Percentiles rank a stretch among this genome's conserved stretches.
These are phyloP conservation scores for Amiota communis DNA, from an alignment of 2,888 invertebrate genomes.

Conservation along the genomic window DNA sequence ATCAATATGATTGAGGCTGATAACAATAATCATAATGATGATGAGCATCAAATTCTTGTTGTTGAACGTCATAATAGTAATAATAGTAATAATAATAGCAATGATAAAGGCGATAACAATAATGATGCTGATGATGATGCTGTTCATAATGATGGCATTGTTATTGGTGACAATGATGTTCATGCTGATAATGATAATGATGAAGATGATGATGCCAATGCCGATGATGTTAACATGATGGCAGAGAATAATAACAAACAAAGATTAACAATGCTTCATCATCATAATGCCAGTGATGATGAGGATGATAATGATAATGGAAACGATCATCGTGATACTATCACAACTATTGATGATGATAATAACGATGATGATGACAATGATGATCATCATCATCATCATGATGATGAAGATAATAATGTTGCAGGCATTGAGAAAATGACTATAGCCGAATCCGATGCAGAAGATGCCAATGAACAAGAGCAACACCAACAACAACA, in stretches of 20 bases:
- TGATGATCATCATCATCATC: constrained; percentile 4
- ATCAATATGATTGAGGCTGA: constrained; percentile 14
- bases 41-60: neutral
- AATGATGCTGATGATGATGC: constrained; percentile 35
- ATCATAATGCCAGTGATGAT: constrained; percentile 23
- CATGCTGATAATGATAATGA: constrained; percentile 37
- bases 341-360: constrained; percentile 26
- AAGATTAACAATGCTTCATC: too few species aligned
- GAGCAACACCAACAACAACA: neutral
- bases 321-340: constrained; percentile 3
- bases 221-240: constrained; percentile 42
- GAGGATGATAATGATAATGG: constrained; percentile 44
- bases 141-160: constrained; percentile 11
- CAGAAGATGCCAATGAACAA: constrained; percentile 21
- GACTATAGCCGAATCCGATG: too few species aligned
- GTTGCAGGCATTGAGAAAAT: too few species aligned
- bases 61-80: neutral
- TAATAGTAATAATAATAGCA: constrained; percentile 36
- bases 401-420: constrained; percentile 15
- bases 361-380: constrained; percentile 31
- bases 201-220: constrained; percentile 45
- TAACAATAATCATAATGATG: neutral
- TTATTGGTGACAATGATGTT: neutral
- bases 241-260: too few species aligned
- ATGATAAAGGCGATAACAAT: constrained; percentile 42